Conservation (phyloP, 2,113 vertebrate species). For the Ictalurus punctatus region DNA sequence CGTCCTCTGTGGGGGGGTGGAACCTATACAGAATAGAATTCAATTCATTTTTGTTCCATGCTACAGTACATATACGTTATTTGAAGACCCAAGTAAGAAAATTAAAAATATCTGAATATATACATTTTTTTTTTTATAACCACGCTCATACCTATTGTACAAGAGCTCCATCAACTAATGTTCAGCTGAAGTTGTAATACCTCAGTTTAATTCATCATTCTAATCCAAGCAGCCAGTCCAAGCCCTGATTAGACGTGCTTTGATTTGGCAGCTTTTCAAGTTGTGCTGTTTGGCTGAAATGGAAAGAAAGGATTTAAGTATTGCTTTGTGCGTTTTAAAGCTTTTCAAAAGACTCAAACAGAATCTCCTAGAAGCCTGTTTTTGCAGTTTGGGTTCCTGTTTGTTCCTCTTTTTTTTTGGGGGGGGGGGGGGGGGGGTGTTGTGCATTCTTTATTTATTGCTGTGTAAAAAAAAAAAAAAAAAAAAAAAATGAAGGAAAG, state of each 20-base stretch:
- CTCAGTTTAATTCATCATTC: conserved; percentile 28
- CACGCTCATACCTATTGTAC: background rate
- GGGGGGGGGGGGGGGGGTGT: too few species aligned
- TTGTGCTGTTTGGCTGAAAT: conserved; percentile 23
- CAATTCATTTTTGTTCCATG: background rate
- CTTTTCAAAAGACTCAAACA: conserved; percentile 9
- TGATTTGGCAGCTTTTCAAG: conserved; percentile 30
- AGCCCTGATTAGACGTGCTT: conserved; percentile 35
- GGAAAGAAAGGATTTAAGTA: conserved; percentile 31
- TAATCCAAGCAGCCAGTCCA: conserved; percentile 29
- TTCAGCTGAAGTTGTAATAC: conserved; percentile 13
- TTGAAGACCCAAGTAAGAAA: background rate
- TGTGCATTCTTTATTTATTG: conserved; percentile 57
- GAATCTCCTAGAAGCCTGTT: conserved; percentile 14
- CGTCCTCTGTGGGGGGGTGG: background rate
- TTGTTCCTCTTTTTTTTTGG: conserved; percentile 10
- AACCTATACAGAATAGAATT: background rate
- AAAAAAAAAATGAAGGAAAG: too few species aligned
- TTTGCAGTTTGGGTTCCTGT: background rate
- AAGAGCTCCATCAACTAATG: background rate
- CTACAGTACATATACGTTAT: too few species aligned
- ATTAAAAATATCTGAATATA: background rate
- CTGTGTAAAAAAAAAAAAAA: conserved; percentile 41
- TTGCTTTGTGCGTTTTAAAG: conserved; percentile 16
- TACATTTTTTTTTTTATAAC: background rate